Base-by-base conservation (phyloP, 2,888 invertebrate genomes). In the Sthenelais limicola region DNA sequence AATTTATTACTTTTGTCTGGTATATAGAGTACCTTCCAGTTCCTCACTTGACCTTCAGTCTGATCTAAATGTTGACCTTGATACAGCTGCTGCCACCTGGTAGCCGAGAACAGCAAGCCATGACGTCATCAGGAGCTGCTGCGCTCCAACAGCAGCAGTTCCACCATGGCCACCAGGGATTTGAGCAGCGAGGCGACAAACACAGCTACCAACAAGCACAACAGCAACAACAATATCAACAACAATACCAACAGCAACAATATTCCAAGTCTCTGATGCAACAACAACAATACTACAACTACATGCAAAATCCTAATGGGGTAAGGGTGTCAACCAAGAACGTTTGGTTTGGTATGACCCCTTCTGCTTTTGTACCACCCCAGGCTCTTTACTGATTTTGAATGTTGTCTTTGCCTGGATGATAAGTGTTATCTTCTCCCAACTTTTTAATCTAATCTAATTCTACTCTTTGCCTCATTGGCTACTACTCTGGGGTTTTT, bases 281-380 rank as follows among this genome's bases (percentile, higher is more conserved):
- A 12, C 43, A 21, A 24, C 15, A 38, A 26, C 62, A 62, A 24
- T 43, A 35, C 24, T 62, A 62, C 38, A 21, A 15, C 62, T 24
- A 35, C 62, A 38, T 38, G 62, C 38, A 12, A 18, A 62, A 62
- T 62, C 62, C 62, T 15, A 62, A 62, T 24, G 38, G 62, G 62
- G 62, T 62, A 62, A 62, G 62, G 62, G 62, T 62, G 62, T 15
- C n/a, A n/a, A n/a, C n/a, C n/a, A n/a, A n/a, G n/a, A n/a, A n/a
- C n/a, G n/a, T n/a, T n/a, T n/a, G n/a, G n/a, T n/a, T n/a, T n/a
- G n/a, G n/a, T n/a, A n/a, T n/a, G n/a, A n/a, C n/a, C n/a, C n/a
- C n/a, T n/a, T n/a, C n/a, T n/a, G n/a, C n/a, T n/a, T n/a, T n/a
- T n/a, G n/a, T n/a, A n/a, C n/a, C n/a, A n/a, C n/a, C n/a, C n/a